A percentile compares a stretch with the other conserved stretches of the same genome.
Evolutionary conservation across 2,113 vertebrate species (phyloP).

Genomic region (Otis tarda): DNA sequence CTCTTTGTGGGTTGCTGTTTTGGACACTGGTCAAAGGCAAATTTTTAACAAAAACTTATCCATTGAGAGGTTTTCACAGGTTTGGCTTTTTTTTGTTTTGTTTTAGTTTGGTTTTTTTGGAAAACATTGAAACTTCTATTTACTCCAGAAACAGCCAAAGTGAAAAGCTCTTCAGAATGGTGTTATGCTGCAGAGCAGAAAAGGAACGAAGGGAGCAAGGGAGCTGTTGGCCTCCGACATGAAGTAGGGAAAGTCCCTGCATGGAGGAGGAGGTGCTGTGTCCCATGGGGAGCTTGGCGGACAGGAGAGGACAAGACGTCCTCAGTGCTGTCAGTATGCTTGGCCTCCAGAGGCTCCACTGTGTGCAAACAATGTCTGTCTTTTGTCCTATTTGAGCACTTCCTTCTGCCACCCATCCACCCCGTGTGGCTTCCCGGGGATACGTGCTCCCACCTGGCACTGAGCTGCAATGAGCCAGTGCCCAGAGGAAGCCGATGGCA

Average conservation of each 20-base stretch:
- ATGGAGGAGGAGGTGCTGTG: not conserved
- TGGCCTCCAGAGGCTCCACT: not conserved
- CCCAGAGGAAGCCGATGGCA: not conserved
- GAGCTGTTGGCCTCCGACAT: not conserved
- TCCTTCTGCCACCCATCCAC: not conserved
- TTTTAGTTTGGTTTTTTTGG: not conserved
- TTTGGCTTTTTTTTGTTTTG: not conserved
- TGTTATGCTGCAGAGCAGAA: not conserved
- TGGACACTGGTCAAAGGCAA: not conserved
- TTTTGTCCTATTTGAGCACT: not conserved
- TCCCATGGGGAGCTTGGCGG: not conserved
- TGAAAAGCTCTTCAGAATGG: not conserved
- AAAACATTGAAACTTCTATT: not conserved
- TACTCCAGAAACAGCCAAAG: not conserved
- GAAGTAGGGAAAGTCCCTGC: not conserved
- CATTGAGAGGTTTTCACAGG: not conserved
- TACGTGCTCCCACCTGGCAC: not conserved
- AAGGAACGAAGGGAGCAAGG: not conserved
- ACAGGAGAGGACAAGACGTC: not conserved
- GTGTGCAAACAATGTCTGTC: not conserved
- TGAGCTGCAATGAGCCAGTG: not conserved
- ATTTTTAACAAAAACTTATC: not conserved
- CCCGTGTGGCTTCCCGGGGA: fast-evolving
- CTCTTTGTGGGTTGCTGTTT: not conserved
- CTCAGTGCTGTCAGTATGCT: not conserved